A percentile compares a stretch with the other conserved stretches of the same genome.
These are phyloP conservation scores for Eubasilissa regina DNA, from an alignment of 1,140 invertebrate species.

Conservation along the genomic window DNA sequence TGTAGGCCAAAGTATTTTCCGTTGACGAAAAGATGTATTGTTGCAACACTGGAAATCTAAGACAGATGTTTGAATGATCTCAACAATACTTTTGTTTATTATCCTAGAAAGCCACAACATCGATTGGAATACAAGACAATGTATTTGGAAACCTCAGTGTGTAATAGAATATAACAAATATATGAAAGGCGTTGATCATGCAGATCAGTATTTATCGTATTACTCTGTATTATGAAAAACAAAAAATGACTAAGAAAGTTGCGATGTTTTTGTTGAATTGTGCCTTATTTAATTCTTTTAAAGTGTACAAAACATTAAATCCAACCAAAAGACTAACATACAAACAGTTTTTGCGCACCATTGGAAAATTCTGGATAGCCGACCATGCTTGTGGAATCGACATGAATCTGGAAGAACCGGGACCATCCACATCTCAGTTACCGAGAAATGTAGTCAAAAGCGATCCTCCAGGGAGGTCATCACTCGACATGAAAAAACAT, in stretches of 20 bases:
- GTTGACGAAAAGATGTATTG: slow-evolving; percentile 64
- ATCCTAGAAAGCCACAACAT: slow-evolving; percentile 61
- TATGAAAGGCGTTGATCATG: slow-evolving; percentile 59
- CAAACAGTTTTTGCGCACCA: slow-evolving; percentile 24
- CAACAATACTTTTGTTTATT: slow-evolving; percentile 63
- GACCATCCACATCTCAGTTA: slow-evolving; percentile 26
- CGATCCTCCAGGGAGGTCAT: slow-evolving; percentile 28
- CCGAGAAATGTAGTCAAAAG: neutral
- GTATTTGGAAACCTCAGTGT: slow-evolving; percentile 18
- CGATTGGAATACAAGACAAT: slow-evolving; percentile 13
- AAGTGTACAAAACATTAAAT: slow-evolving; percentile 31
- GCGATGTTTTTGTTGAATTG: slow-evolving; percentile 36
- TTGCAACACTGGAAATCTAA: slow-evolving; percentile 69
- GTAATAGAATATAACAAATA: slow-evolving; percentile 51
- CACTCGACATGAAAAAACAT: slow-evolving; percentile 35
- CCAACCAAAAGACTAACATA: slow-evolving; percentile 9
- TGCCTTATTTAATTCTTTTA: slow-evolving; percentile 30
- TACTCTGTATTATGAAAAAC: slow-evolving; percentile 45
- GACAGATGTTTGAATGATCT: slow-evolving; percentile 64
- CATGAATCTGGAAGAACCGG: slow-evolving; percentile 3
- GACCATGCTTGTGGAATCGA: slow-evolving; percentile 30
- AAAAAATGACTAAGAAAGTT: slow-evolving; percentile 49
- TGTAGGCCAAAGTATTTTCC: slow-evolving; percentile 62
- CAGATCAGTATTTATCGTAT: slow-evolving; percentile 58
- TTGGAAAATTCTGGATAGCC: slow-evolving; percentile 20